Evolutionary conservation across 2,888 invertebrate genomes (phyloP).

Genomic region (Odontothrips loti): DNA sequence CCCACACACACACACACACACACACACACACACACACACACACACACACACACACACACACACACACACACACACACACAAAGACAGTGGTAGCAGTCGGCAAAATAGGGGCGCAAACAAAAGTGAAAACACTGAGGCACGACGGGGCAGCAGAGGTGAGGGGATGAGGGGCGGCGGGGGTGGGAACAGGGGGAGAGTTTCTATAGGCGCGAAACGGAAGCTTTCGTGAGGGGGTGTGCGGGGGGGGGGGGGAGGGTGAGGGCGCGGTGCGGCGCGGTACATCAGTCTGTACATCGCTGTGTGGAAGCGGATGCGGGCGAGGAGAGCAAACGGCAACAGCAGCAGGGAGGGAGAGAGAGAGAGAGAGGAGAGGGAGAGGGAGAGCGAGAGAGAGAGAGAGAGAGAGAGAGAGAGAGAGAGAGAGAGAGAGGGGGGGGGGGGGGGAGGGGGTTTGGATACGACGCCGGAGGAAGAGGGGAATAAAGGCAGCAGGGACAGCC

Average conservation of each 20-base stretch:
- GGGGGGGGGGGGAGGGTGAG: background rate
- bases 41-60: background rate
- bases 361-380: background rate
- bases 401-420: no score
- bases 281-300: background rate
- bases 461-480: background rate
- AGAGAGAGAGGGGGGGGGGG: no score
- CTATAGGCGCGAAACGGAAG: no score
- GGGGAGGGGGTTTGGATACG: no score
- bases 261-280: background rate
- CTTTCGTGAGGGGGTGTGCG: background rate
- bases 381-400: background rate
- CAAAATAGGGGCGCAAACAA: conserved; percentile 22
- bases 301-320: no score
- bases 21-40: background rate
- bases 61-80: background rate
- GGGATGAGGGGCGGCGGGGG: background rate
- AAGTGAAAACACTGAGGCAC: conserved; percentile 22
- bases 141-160: background rate
- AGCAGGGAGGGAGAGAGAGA: background rate
- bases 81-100: background rate
- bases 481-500: background rate
- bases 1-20: background rate
- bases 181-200: background rate
- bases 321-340: no score